phyloP scores from a whole-genome alignment of 2,888 invertebrate genomes.

The Mimumesa dahlbomi region DNA sequence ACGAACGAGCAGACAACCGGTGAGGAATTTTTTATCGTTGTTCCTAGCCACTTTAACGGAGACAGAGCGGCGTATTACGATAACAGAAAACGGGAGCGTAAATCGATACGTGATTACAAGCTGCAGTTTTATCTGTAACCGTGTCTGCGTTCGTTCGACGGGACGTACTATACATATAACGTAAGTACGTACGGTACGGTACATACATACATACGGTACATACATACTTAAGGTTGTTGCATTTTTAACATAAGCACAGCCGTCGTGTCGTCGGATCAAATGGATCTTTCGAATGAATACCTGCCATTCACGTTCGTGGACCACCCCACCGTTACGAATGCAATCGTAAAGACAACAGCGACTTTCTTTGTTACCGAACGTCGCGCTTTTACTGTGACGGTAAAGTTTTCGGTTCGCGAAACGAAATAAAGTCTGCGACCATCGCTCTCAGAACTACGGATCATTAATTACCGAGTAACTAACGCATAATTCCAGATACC shows the following conservation, averaged over 20 bases:
- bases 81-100: conserved; percentile 37
- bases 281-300: conserved; percentile 40
- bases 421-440: conserved; percentile 14
- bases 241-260: conserved; percentile 53
- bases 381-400: conserved; percentile 1
- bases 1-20: conserved; percentile 10
- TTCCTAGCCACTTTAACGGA: conserved; percentile 2
- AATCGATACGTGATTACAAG: conserved; percentile 64
- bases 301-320: conserved; percentile 40
- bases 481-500: no score
- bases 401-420: no score
- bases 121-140: conserved; percentile 35
- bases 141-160: conserved; percentile 16
- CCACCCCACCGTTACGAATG: conserved; percentile 41
- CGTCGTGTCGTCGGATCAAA: conserved; percentile 16
- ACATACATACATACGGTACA: no score
- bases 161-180: no score
- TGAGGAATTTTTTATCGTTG: conserved; percentile 19
- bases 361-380: conserved; percentile 53
- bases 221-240: conserved; percentile 33
- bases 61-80: conserved; percentile 19
- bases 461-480: no score
- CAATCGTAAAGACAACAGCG: conserved; percentile 38
- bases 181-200: no score
- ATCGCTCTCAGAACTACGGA: background rate